Percentiles rank a stretch among this genome's conserved stretches.
Conservation (phyloP, 2,888 invertebrate genomes). For the Luperina nickerlii region DNA sequence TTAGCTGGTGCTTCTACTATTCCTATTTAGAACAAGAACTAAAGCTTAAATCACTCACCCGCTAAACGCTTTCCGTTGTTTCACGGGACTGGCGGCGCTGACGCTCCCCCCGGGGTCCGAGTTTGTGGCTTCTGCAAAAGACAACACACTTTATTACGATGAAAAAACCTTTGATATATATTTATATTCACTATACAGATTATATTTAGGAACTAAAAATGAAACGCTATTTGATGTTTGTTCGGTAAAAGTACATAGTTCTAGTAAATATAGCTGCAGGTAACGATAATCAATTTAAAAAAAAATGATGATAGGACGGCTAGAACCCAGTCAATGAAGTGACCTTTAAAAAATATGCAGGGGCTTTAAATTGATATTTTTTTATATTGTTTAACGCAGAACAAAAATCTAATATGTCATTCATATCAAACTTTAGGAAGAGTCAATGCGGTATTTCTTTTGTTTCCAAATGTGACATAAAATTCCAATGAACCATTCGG, state of each 20-base stretch:
- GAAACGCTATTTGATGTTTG: background rate
- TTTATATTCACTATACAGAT: background rate
- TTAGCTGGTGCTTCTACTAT: background rate
- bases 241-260: background rate
- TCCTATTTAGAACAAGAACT: background rate
- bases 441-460: background rate
- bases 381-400: background rate
- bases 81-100: conserved; percentile 95
- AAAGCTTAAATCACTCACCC: conserved; percentile 91
- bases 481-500: background rate
- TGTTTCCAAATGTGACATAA: background rate
- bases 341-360: background rate
- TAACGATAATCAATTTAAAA: background rate
- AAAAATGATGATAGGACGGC: background rate
- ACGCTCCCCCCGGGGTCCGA: conserved; percentile 90
- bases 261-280: background rate
- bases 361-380: background rate
- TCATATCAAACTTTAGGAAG: background rate
- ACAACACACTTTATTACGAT: conserved; percentile 28
- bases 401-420: background rate
- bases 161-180: background rate
- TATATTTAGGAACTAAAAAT: background rate
- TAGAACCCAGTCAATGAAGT: background rate
- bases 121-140: conserved; percentile 91
- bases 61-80: conserved; percentile 95